Conservation (phyloP, 2,888 invertebrate species). For the Theretra japonica region DNA sequence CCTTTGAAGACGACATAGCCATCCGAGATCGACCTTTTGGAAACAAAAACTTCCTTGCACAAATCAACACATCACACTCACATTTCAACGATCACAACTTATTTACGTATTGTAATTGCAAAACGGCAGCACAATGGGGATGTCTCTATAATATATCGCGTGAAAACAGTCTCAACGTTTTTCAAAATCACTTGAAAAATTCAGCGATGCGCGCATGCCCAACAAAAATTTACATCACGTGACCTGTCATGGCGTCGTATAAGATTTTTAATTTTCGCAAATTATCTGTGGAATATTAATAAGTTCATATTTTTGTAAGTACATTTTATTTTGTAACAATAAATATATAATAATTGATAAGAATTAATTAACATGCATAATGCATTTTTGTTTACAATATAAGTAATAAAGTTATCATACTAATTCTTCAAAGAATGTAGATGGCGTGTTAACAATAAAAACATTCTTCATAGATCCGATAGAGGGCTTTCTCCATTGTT, state of each 20-base stretch:
- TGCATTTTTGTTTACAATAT: too few relatives aligned
- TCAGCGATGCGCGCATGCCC: constrained; percentile 79
- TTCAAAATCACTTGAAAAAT: constrained; percentile 76
- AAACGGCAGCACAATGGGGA: constrained; percentile 47
- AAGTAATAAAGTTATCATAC: too few relatives aligned
- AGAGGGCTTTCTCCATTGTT: too few relatives aligned
- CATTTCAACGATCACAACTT: constrained; percentile 54
- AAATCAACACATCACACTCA: constrained; percentile 55
- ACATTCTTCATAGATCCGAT: too few relatives aligned
- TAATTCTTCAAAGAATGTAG: too few relatives aligned
- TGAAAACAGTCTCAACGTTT: constrained; percentile 68
- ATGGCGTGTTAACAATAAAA: too few relatives aligned
- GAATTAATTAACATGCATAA: too few relatives aligned
- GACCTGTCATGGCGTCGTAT: constrained; percentile 82
- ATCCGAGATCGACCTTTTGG: constrained; percentile 75
- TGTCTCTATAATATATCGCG: constrained; percentile 56
- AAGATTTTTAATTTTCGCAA: constrained; percentile 13
- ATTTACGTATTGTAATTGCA: constrained; percentile 47
- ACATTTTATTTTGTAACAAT: background rate
- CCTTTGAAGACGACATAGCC: constrained; percentile 62
- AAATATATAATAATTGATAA: too few relatives aligned
- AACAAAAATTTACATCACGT: constrained; percentile 84
- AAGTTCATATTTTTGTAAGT: too few relatives aligned
- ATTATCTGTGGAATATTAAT: background rate
- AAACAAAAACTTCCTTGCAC: constrained; percentile 67